Evolutionary conservation across 2,888 invertebrate species (phyloP), one percentile per base, ranked within the genome.

Genomic region (Leptopilina drosophilae): DNA sequence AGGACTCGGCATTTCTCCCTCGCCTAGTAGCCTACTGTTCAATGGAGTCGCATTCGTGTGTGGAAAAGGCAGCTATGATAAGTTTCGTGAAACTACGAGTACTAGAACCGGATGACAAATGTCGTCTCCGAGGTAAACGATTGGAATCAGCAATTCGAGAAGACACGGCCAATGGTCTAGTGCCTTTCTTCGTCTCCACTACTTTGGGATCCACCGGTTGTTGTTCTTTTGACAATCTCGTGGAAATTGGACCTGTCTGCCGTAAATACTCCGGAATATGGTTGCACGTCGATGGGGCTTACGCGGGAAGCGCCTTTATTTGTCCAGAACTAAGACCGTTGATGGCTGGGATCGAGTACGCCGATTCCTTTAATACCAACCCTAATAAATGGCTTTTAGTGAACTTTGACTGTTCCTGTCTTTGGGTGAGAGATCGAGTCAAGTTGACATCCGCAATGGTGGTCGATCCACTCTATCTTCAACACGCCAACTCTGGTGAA

Each of bases 251-350:
- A 2, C 95, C 95, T 20, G 94, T 97, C 2, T 95, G 95, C 84
- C 93, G 93, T 79, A 92, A 92, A 1, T 92, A 93, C 83, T 93
- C 94, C 0, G 93, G 93, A 77, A 93, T 96, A n/a, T 98, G 97
- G 97, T 93, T 97, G 42, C 97, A 97, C 90, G 96, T 97, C 2
- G 97, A 97, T 90, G 97, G 95, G 0, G 97, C 97, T 0, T 98
- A 97, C 89, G 97, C 96, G 1, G 98, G 98, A 4, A 96, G 95
- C 87, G 95, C 96, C 0, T 95, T 98, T 88, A 96, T 98, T 81
- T 95, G 97, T 87, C 97, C 97, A 0, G 97, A 97, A 92, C 94
- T 97, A 90, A 94, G 96, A 81, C 92, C 93, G 0, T 92, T 94
- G 67, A 93, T 95, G 87, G 92, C 93, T 5, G 95, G 95, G 0